Percentiles rank a stretch among this genome's conserved stretches.
These are phyloP conservation scores for Zapornia atra DNA, from an alignment of 2,113 vertebrate species.

Conservation along the genomic window DNA sequence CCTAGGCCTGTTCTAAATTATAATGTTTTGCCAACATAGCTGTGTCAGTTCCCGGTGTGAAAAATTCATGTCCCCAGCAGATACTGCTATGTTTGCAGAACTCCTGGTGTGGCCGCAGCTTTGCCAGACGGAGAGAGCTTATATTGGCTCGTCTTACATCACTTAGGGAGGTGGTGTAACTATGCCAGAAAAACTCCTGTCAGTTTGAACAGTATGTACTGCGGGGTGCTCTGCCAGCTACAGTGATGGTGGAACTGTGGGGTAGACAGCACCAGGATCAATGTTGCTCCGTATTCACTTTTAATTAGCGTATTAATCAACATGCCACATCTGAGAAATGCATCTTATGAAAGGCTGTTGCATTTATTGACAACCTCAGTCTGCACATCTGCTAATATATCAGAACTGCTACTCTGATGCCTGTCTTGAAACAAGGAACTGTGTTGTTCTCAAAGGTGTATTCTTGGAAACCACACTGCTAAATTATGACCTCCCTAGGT, in stretches of 20 bases:
- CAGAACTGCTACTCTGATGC: constrained; percentile 3
- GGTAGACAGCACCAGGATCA: background rate
- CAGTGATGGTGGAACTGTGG: background rate
- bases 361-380: background rate
- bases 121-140: constrained; percentile 60
- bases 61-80: constrained; percentile 45
- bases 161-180: constrained; percentile 2
- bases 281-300: background rate
- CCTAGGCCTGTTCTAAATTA: constrained; percentile 16
- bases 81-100: constrained; percentile 45
- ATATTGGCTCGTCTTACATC: constrained; percentile 40
- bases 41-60: background rate
- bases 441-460: constrained; percentile 17
- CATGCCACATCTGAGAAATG: background rate
- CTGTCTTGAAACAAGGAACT: constrained; percentile 23
- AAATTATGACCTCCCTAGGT: constrained; percentile 39
- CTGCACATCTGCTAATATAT: background rate
- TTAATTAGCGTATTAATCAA: constrained; percentile 36
- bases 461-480: constrained; percentile 29
- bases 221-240: background rate
- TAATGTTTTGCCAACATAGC: constrained; percentile 51
- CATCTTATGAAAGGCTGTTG: background rate
- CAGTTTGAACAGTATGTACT: background rate
- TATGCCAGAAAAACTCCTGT: constrained; percentile 47
- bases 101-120: background rate